Conservation (phyloP, 2,797 vertebrate species). For the Catostomus latipinnis region DNA sequence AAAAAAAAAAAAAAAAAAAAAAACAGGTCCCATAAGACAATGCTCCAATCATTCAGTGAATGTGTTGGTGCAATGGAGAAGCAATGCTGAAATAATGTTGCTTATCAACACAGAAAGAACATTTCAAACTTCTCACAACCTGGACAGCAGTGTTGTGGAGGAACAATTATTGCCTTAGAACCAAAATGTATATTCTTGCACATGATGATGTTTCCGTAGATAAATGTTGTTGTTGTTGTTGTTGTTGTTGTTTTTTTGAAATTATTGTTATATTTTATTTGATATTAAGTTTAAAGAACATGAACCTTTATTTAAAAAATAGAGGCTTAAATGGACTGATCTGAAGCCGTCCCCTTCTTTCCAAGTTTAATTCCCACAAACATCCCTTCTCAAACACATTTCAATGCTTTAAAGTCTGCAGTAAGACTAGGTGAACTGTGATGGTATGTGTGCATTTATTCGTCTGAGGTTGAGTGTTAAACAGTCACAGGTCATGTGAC, state of each 20-base stretch:
- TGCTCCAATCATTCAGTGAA: constrained; percentile 72
- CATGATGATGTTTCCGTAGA: constrained; percentile 79
- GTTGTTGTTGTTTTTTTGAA: constrained; percentile 43
- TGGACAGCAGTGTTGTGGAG: constrained; percentile 84
- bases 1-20: constrained; percentile 31
- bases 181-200: constrained; percentile 81
- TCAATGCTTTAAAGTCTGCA: constrained; percentile 14
- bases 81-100: constrained; percentile 67
- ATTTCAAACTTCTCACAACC: constrained; percentile 64
- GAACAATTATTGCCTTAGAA: constrained; percentile 94
- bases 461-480: constrained; percentile 13
- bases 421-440: constrained; percentile 27
- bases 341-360: constrained; percentile 28
- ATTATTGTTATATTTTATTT: constrained; percentile 68
- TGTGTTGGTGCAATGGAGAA: constrained; percentile 68
- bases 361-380: background rate
- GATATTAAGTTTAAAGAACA: constrained; percentile 70
- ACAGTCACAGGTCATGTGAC: constrained; percentile 31
- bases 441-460: constrained; percentile 36
- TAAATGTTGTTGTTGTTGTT: constrained; percentile 46
- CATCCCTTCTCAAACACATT: background rate
- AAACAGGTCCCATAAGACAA: constrained; percentile 81
- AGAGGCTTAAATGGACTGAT: constrained; percentile 39
- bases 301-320: constrained; percentile 57
- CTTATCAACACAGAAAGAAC: constrained; percentile 64